Evolutionary conservation across 2,888 invertebrate genomes (phyloP).

Genomic region (Chrysolina haemoptera): DNA sequence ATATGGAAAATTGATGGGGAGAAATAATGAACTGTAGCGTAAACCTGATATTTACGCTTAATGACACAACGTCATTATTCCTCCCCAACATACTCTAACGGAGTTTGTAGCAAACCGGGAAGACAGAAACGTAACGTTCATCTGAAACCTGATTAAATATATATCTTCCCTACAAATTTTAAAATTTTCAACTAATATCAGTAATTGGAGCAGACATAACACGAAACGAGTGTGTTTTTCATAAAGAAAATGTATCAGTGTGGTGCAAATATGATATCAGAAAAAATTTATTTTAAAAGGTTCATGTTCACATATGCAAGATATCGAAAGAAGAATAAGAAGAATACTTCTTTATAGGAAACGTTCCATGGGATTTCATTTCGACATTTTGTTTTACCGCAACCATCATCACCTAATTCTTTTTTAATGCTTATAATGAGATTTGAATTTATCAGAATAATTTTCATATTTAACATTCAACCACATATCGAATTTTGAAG

Average conservation of each 20-base stretch:
- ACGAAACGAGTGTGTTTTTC: background rate
- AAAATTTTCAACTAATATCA: background rate
- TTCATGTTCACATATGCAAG: background rate
- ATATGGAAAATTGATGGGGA: background rate
- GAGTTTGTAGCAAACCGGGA: background rate
- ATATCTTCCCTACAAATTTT: background rate
- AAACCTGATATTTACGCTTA: background rate
- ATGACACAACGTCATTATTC: conserved; percentile 4
- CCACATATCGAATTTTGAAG: too few species aligned
- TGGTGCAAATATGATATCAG: background rate
- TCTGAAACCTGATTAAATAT: background rate
- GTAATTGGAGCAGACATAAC: background rate
- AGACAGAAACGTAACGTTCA: background rate
- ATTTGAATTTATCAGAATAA: too few species aligned
- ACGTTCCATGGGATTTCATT: too few species aligned
- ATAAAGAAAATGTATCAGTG: background rate
- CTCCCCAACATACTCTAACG: conserved; percentile 7
- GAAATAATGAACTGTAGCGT: background rate
- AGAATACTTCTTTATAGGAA: too few species aligned
- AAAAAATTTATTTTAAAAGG: background rate
- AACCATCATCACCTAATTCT: too few species aligned
- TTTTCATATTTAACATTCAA: too few species aligned
- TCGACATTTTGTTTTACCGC: too few species aligned
- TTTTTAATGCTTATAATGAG: too few species aligned
- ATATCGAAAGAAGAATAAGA: too few species aligned